A percentile compares a stretch with the other conserved stretches of the same genome.
phyloP scores from a whole-genome alignment of 2,113 vertebrate species.

The Aix galericulata region DNA sequence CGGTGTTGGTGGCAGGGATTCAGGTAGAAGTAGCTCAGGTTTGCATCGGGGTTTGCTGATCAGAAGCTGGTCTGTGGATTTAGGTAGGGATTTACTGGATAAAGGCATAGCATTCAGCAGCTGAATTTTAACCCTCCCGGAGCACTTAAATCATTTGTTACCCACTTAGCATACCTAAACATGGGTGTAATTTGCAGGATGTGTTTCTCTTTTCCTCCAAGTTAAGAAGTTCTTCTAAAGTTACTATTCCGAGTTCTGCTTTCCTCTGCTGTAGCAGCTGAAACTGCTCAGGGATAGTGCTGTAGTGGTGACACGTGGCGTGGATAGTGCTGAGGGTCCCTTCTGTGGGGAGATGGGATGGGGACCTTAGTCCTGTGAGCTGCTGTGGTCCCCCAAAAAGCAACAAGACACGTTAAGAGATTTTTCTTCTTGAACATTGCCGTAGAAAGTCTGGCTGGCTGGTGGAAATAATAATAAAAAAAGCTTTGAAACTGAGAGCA shows the following conservation, averaged over 20 bases:
- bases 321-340: background rate
- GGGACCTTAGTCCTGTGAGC: background rate
- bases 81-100: background rate
- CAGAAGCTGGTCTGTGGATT: background rate
- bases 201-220: background rate
- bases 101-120: background rate
- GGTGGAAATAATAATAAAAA: background rate
- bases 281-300: background rate
- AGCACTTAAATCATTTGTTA: background rate
- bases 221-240: background rate
- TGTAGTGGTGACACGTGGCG: rapidly evolving
- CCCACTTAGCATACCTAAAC: background rate
- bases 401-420: background rate
- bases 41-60: background rate
- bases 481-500: background rate
- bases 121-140: background rate
- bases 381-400: background rate
- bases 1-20: background rate
- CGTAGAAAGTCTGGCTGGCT: background rate
- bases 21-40: background rate
- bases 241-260: background rate
- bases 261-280: background rate
- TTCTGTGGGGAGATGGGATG: background rate
- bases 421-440: background rate
- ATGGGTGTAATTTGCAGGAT: background rate